Evolutionary conservation across 2,797 vertebrate genomes (phyloP).

Genomic region (Antennarius maculatus): DNA sequence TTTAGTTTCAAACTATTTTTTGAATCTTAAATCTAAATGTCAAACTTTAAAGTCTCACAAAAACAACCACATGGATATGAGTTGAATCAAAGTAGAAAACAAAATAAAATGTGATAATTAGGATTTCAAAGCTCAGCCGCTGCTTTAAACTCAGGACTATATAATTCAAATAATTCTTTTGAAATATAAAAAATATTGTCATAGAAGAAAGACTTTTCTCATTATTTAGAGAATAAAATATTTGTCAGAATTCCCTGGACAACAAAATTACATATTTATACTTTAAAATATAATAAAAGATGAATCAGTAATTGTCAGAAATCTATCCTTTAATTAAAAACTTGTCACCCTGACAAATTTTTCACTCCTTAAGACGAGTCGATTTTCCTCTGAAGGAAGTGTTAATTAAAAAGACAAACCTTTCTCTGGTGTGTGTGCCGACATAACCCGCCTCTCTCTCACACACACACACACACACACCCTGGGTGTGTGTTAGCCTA

Average conservation of each 20-base stretch:
- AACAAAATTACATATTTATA: slow-evolving; percentile 27
- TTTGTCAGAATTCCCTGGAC: too few species aligned
- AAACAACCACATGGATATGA: too few species aligned
- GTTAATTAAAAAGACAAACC: slow-evolving; percentile 92
- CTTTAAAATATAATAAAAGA: slow-evolving; percentile 13
- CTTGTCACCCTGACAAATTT: slow-evolving; percentile 82
- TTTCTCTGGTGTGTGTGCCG: slow-evolving; percentile 81
- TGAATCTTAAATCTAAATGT: too few species aligned
- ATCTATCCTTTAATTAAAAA: slow-evolving; percentile 63
- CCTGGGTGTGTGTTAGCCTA: slow-evolving; percentile 61
- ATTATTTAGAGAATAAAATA: too few species aligned
- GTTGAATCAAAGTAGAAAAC: too few species aligned
- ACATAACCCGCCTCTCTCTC: slow-evolving; percentile 29
- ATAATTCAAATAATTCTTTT: slow-evolving; percentile 2
- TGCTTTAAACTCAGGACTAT: too few species aligned
- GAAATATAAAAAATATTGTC: neutral
- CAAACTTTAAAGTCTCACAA: too few species aligned
- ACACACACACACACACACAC: slow-evolving; percentile 18
- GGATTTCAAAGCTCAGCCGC: too few species aligned
- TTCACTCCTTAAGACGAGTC: slow-evolving; percentile 85
- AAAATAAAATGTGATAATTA: too few species aligned
- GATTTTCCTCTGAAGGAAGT: slow-evolving; percentile 86
- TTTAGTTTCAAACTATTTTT: too few species aligned
- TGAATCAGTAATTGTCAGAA: slow-evolving; percentile 19
- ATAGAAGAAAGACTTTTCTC: too few species aligned